These are phyloP conservation scores for Drosophila aff. DNA, from an alignment of 1,140 invertebrate genomes.

Conservation along the genomic window DNA sequence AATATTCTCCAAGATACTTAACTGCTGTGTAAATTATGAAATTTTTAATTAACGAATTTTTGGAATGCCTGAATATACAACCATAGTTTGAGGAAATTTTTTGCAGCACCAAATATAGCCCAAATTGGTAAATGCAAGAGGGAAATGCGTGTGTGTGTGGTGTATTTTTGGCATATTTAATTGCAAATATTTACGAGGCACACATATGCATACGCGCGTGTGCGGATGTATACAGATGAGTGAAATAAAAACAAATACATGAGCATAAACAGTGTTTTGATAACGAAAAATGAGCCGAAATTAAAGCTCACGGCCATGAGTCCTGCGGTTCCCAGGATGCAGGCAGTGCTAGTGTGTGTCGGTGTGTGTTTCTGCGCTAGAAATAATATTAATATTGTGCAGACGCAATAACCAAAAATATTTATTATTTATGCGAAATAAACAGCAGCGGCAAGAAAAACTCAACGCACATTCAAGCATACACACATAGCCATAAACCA, in stretches of 20 bases:
- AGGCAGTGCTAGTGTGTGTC: constrained; percentile 24
- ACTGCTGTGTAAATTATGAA: constrained; percentile 26
- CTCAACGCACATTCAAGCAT: constrained; percentile 33
- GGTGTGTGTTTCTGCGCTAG: constrained; percentile 25
- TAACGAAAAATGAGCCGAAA: constrained; percentile 82
- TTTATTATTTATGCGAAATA: constrained; percentile 84
- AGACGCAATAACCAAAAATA: constrained; percentile 83
- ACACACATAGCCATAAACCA: constrained; percentile 45
- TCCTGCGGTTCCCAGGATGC: constrained; percentile 64
- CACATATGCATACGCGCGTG: constrained; percentile 11
- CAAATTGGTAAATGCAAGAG: constrained; percentile 27
- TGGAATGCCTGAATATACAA: constrained; percentile 1
- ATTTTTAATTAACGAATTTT: constrained; percentile 35
- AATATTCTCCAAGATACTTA: constrained; percentile 20
- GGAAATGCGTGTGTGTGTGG: constrained; percentile 9
- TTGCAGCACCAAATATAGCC: constrained; percentile 32
- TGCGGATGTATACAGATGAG: constrained; percentile 30
- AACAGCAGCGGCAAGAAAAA: constrained; percentile 72
- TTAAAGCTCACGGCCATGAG: constrained; percentile 77
- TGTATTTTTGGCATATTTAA: constrained; percentile 73
- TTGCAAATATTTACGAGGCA: constrained; percentile 72
- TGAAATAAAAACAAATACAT: constrained; percentile 72
- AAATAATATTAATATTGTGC: constrained; percentile 82
- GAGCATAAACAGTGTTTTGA: constrained; percentile 71
- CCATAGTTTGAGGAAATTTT: constrained; percentile 15